phyloP scores from a whole-genome alignment of 2,113 vertebrate species.

The Clarias magur region DNA sequence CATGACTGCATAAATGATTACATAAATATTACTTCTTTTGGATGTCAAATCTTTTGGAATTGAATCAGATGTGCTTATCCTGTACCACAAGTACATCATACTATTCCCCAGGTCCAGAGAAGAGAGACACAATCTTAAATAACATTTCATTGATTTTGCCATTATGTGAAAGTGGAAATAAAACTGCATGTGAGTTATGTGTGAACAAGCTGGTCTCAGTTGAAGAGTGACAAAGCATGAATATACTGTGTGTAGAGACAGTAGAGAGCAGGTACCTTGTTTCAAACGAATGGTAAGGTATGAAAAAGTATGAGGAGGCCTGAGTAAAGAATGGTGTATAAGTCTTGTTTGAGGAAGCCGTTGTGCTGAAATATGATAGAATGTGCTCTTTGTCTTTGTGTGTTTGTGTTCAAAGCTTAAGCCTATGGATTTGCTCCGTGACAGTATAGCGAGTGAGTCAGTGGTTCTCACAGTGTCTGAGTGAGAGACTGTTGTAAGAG shows the following conservation, averaged over 20 bases:
- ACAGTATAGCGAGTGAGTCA: not conserved
- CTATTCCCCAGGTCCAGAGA: not conserved
- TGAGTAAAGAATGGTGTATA: not conserved
- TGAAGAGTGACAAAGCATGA: constrained; percentile 14
- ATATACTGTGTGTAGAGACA: not conserved
- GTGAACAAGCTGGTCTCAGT: not conserved
- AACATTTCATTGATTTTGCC: constrained; percentile 40
- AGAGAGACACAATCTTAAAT: constrained; percentile 29
- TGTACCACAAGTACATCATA: not conserved
- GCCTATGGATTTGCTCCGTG: not conserved
- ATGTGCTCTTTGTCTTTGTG: not conserved
- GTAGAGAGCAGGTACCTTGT: not conserved
- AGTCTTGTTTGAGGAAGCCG: no score
- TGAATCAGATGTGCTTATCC: not conserved
- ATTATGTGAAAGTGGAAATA: constrained; percentile 34
- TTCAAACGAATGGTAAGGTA: not conserved
- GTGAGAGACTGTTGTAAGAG: not conserved
- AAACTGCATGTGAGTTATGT: constrained; percentile 47
- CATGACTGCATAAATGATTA: not conserved
- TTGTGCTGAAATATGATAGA: not conserved
- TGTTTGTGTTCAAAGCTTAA: not conserved
- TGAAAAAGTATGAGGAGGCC: not conserved
- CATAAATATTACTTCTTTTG: not conserved
- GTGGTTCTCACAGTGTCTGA: not conserved
- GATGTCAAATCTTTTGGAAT: no score